A percentile compares a stretch with the other conserved stretches of the same genome.
These are phyloP conservation scores for Lithobates sylvaticus DNA, from an alignment of 2,797 vertebrate genomes.

Conservation along the genomic window DNA sequence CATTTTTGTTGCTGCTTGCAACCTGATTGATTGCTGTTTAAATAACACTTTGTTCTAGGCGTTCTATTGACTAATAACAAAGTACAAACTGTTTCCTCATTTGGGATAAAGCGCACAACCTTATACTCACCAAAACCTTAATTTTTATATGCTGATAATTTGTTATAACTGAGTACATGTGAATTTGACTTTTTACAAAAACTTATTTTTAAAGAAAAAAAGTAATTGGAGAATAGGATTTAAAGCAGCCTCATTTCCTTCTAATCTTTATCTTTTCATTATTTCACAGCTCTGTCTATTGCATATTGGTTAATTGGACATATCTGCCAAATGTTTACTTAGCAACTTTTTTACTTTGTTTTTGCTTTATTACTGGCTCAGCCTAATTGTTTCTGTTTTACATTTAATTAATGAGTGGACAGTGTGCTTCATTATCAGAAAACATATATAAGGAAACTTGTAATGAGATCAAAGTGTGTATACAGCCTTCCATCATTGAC, in stretches of 20 bases:
- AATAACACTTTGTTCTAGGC: background rate
- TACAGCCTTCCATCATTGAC: too few species aligned
- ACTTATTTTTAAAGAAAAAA: conserved; percentile 9
- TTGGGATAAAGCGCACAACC: background rate
- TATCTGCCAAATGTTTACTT: conserved; percentile 44
- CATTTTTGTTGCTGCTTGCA: background rate
- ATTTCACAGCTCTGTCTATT: conserved; percentile 34
- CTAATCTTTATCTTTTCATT: conserved; percentile 45
- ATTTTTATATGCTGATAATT: conserved; percentile 8
- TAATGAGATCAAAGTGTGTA: too few species aligned
- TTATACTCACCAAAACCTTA: background rate
- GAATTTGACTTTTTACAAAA: background rate
- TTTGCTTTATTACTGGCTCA: conserved; percentile 18
- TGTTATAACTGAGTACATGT: conserved; percentile 2
- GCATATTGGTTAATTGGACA: conserved; percentile 38
- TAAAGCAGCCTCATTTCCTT: background rate
- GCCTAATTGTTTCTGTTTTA: conserved; percentile 8
- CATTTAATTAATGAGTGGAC: too few species aligned
- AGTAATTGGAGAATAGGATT: conserved; percentile 30
- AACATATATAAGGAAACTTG: too few species aligned
- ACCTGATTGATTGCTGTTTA: too few species aligned
- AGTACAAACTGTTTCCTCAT: background rate
- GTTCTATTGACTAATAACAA: background rate
- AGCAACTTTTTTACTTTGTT: background rate
- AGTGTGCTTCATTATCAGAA: too few species aligned